Conservation (phyloP, 2,113 vertebrate species). For the rabbit (Oryctolagus cuniculus) region DNA sequence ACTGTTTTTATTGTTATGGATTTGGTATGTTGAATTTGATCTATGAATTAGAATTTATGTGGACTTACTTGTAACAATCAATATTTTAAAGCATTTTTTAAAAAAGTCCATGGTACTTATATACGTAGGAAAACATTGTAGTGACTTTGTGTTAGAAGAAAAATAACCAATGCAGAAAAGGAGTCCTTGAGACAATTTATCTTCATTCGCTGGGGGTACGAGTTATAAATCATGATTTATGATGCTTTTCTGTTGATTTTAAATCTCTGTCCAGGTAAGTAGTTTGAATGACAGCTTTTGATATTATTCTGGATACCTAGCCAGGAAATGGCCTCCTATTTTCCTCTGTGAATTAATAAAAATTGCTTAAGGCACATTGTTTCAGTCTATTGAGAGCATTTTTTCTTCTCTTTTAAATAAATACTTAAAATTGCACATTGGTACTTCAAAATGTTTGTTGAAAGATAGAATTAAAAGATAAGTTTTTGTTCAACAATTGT, state of each 20-base stretch:
- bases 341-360: slow-evolving; percentile 32
- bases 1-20: neutral
- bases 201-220: slow-evolving; percentile 7
- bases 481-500: no score
- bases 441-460: no score
- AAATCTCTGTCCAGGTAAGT: neutral
- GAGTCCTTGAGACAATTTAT: neutral
- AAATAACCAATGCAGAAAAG: slow-evolving; percentile 32
- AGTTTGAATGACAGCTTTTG: neutral
- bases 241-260: slow-evolving; percentile 29
- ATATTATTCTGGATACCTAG: slow-evolving; percentile 25
- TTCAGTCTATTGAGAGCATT: neutral
- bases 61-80: neutral
- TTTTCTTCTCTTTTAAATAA: neutral
- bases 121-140: neutral
- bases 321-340: neutral
- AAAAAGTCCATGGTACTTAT: neutral
- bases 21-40: neutral
- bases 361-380: neutral
- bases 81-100: slow-evolving; percentile 40
- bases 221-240: slow-evolving; percentile 45
- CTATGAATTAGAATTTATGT: neutral
- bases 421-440: slow-evolving; percentile 40
- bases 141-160: neutral
- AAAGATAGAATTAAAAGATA: no score